A percentile compares a stretch with the other conserved stretches of the same genome.
These are phyloP conservation scores for Microplitis deprimator DNA, from an alignment of 2,888 invertebrate species.

Conservation along the genomic window DNA sequence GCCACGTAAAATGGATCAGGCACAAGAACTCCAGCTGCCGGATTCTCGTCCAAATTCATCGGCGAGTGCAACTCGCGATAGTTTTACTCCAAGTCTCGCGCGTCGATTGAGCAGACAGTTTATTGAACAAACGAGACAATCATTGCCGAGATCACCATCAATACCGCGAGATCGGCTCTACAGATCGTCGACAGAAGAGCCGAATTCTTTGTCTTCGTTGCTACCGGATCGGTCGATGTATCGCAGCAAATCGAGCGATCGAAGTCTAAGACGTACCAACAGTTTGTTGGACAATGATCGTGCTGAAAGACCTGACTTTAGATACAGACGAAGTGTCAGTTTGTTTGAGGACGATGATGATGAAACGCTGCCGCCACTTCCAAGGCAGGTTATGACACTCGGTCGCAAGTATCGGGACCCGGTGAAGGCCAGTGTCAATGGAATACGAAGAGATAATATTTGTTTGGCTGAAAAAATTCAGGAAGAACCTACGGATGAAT, in stretches of 20 bases:
- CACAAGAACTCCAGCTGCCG: slow-evolving; percentile 53
- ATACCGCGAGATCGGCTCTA: slow-evolving; percentile 58
- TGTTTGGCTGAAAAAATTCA: slow-evolving; percentile 65
- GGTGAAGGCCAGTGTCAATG: slow-evolving; percentile 46
- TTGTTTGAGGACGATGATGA: slow-evolving; percentile 63
- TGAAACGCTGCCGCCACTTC: slow-evolving; percentile 53
- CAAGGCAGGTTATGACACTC: slow-evolving; percentile 57
- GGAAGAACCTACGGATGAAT: slow-evolving; percentile 62
- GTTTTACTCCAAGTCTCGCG: slow-evolving; percentile 67
- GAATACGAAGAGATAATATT: slow-evolving; percentile 54
- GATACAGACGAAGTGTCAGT: slow-evolving; percentile 61
- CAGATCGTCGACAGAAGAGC: slow-evolving; percentile 53
- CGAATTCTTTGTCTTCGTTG: slow-evolving; percentile 38
- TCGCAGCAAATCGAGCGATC: slow-evolving; percentile 57
- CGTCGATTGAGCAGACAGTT: slow-evolving; percentile 66
- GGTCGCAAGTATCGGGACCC: slow-evolving; percentile 60
- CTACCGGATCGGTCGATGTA: slow-evolving; percentile 56
- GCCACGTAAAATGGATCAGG: background rate
- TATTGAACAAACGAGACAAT: slow-evolving; percentile 65
- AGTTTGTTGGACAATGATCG: slow-evolving; percentile 59
- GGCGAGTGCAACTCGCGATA: slow-evolving; percentile 46
- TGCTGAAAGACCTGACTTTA: slow-evolving; percentile 49
- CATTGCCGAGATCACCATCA: slow-evolving; percentile 62
- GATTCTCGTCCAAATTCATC: slow-evolving; percentile 49
- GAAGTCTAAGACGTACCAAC: slow-evolving; percentile 63